Evolutionary conservation across 2,888 invertebrate species (phyloP).

Genomic region (Aplocera efformata): DNA sequence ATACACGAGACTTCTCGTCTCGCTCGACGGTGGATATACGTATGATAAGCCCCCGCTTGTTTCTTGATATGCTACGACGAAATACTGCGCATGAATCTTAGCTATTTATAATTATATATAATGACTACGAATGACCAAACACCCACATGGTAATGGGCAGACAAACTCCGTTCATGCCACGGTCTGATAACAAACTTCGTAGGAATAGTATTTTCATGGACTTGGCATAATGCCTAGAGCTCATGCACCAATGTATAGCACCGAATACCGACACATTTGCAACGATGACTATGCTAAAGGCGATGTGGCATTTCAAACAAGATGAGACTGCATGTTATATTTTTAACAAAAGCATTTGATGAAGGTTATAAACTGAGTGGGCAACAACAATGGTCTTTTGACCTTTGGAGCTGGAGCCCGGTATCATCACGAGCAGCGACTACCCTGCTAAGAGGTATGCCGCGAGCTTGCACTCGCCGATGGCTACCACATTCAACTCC

Average conservation of each 20-base stretch:
- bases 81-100: slow-evolving; percentile 2
- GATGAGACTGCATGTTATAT: no score
- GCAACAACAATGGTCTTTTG: no score
- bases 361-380: no score
- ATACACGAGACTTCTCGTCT: slow-evolving; percentile 11
- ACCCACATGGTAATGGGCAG: slow-evolving; percentile 11
- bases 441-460: no score
- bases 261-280: slow-evolving; percentile 25
- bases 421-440: no score
- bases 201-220: slow-evolving; percentile 36
- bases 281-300: slow-evolving; percentile 16
- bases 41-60: neutral
- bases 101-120: slow-evolving; percentile 8
- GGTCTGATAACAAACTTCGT: slow-evolving; percentile 27
- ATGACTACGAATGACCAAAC: slow-evolving; percentile 6
- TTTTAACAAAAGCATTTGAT: no score
- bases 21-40: neutral
- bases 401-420: no score
- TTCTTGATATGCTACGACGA: no score
- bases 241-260: slow-evolving; percentile 38
- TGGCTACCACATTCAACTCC: no score
- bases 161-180: slow-evolving; percentile 17
- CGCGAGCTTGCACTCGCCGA: no score
- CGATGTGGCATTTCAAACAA: neutral
- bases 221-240: slow-evolving; percentile 44